Conservation (phyloP, 2,888 invertebrate species). For the Heliconius sara region DNA sequence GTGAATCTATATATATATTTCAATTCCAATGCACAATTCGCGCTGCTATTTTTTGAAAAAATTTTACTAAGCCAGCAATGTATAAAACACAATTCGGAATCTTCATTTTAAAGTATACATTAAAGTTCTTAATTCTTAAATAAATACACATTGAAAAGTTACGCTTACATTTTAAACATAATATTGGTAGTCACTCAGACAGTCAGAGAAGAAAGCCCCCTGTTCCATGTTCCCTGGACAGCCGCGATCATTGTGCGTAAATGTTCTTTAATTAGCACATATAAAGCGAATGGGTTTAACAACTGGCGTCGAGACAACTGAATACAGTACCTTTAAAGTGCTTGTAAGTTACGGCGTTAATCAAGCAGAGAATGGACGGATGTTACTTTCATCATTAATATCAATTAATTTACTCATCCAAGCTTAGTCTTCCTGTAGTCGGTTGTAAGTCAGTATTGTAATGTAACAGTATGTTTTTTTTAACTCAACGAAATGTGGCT, state of each 20-base stretch:
- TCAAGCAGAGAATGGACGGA: slow-evolving; percentile 50
- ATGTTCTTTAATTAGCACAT: slow-evolving; percentile 80
- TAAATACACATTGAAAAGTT: slow-evolving; percentile 73
- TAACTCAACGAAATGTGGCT: background rate
- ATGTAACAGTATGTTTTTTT: slow-evolving; percentile 5
- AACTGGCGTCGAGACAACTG: slow-evolving; percentile 65
- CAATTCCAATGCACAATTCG: slow-evolving; percentile 36
- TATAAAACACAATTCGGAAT: background rate
- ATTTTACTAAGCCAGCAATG: slow-evolving; percentile 49
- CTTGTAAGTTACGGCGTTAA: slow-evolving; percentile 49
- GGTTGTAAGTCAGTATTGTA: slow-evolving; percentile 1
- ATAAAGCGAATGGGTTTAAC: slow-evolving; percentile 73
- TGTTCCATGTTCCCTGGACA: slow-evolving; percentile 66
- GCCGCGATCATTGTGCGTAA: slow-evolving; percentile 76
- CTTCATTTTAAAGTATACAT: background rate
- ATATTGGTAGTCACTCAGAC: slow-evolving; percentile 75
- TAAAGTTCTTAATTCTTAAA: slow-evolving; percentile 53
- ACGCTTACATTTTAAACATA: slow-evolving; percentile 64
- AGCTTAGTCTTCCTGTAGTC: slow-evolving; percentile 45
- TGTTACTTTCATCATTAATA: slow-evolving; percentile 47
- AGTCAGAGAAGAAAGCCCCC: slow-evolving; percentile 62
- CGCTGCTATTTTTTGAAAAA: background rate
- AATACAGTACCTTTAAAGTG: slow-evolving; percentile 49
- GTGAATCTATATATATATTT: slow-evolving; percentile 34
- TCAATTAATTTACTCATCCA: slow-evolving; percentile 48